A percentile compares a stretch with the other conserved stretches of the same genome.
These are phyloP conservation scores for Heteronetta atricapilla DNA, from an alignment of 2,113 vertebrate species.

Conservation along the genomic window DNA sequence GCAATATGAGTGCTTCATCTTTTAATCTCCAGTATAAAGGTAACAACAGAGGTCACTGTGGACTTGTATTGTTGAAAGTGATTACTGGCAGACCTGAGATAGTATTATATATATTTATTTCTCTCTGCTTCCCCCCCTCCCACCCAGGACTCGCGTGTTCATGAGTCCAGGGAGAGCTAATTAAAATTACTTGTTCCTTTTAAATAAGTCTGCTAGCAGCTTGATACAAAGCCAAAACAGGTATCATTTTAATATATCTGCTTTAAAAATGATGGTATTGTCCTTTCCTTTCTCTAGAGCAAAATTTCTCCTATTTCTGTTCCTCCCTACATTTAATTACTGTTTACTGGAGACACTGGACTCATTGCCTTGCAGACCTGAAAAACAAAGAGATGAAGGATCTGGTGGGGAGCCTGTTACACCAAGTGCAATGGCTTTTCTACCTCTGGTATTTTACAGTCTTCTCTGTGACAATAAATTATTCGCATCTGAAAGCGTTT, in stretches of 20 bases:
- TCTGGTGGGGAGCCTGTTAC: background rate
- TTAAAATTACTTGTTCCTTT: constrained; percentile 47
- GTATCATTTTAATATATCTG: background rate
- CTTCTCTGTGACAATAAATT: background rate
- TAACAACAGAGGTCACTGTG: constrained; percentile 64
- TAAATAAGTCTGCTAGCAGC: background rate
- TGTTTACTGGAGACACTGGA: background rate
- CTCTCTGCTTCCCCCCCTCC: background rate
- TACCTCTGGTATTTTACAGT: background rate
- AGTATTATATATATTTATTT: constrained; percentile 40
- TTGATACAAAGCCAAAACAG: background rate
- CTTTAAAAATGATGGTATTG: background rate
- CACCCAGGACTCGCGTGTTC: background rate
- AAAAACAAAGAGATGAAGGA: background rate
- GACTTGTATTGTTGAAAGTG: constrained; percentile 33
- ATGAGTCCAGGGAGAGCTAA: constrained; percentile 45
- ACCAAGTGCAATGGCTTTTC: background rate
- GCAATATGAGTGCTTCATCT: background rate
- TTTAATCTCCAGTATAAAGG: constrained; percentile 57
- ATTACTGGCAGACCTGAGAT: background rate
- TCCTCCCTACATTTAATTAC: background rate
- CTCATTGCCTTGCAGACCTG: background rate
- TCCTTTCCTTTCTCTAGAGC: background rate
- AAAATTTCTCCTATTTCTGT: background rate
- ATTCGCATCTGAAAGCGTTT: background rate